Percentiles rank a stretch among this genome's conserved stretches.
Conservation (phyloP, 2,888 invertebrate species). For the Ceriagrion tenellum region DNA sequence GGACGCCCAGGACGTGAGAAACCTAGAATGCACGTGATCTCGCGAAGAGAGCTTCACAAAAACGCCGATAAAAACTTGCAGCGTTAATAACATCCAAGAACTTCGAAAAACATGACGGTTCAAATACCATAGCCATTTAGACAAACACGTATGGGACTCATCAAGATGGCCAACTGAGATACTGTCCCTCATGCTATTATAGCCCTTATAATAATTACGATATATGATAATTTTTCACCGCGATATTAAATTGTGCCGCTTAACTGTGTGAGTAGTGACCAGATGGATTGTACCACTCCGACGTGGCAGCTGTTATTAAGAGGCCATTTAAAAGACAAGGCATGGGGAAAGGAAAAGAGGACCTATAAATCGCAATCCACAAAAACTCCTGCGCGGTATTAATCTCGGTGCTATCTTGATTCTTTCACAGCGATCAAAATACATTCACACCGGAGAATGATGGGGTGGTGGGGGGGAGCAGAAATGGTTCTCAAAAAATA, state of each 20-base stretch:
- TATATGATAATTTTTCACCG: neutral
- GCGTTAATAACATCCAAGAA: neutral
- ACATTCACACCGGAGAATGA: neutral
- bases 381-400: neutral
- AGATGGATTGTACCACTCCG: neutral
- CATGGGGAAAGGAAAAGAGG: neutral
- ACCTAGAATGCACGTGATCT: neutral
- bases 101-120: neutral
- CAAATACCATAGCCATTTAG: neutral
- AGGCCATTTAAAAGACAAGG: neutral
- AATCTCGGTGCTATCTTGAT: neutral
- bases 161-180: neutral
- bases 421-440: neutral
- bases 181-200: neutral
- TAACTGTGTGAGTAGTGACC: neutral
- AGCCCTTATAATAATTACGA: neutral
- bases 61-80: neutral
- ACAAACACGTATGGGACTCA: neutral
- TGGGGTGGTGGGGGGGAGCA: neutral
- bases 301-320: neutral
- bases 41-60: neutral
- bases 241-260: slow-evolving; percentile 18
- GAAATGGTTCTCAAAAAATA: neutral
- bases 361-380: neutral
- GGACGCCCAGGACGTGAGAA: neutral